These are phyloP conservation scores for Amphimallon solstitiale DNA, from an alignment of 2,888 invertebrate species.

Conservation along the genomic window DNA sequence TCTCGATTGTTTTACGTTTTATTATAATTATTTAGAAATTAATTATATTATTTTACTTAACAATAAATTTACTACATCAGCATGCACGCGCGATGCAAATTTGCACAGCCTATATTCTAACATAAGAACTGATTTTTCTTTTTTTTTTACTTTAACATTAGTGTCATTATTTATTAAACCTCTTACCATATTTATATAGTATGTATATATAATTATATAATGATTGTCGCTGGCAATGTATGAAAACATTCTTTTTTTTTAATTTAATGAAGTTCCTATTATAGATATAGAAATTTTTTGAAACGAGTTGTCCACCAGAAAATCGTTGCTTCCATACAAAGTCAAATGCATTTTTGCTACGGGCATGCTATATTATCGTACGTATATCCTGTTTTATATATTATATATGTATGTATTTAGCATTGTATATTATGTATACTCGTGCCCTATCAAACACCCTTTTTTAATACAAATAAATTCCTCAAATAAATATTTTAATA, in stretches of 20 bases:
- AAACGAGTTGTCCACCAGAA: background rate
- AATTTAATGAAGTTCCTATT: background rate
- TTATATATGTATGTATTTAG: no score
- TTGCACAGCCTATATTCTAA: conserved; percentile 58
- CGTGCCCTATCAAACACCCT: background rate
- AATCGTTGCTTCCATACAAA: conserved; percentile 54
- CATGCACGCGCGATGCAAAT: conserved; percentile 50
- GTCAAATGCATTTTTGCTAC: conserved; percentile 57
- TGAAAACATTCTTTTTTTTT: conserved; percentile 47
- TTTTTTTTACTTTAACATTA: conserved; percentile 38
- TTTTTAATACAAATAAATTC: background rate
- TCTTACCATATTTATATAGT: background rate
- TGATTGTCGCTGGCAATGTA: conserved; percentile 62
- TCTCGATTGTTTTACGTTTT: no score
- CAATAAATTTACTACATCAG: background rate
- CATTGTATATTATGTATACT: conserved; percentile 27
- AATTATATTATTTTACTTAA: no score
- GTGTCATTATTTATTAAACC: background rate
- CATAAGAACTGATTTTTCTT: conserved; percentile 58
- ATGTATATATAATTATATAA: conserved; percentile 49
- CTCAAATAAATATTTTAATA: background rate
- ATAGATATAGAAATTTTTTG: background rate
- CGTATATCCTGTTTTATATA: conserved; percentile 28
- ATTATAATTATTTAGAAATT: no score
- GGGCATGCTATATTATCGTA: conserved; percentile 48